These are phyloP conservation scores for Lacerta viridis DNA, from an alignment of 2,797 vertebrate species.

Conservation along the genomic window DNA sequence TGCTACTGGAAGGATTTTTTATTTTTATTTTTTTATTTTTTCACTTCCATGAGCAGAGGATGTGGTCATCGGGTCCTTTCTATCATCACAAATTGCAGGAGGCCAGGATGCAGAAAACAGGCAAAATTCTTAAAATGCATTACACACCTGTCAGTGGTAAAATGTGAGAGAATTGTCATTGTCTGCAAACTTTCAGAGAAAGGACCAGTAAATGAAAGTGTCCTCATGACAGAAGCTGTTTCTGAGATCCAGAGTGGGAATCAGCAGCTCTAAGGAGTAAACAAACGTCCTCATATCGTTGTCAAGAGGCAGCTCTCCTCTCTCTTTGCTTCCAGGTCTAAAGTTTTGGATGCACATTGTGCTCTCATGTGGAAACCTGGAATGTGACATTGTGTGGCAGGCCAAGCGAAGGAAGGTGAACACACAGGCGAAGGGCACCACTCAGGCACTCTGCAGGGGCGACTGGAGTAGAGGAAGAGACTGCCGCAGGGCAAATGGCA, in stretches of 20 bases:
- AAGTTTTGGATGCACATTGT: slow-evolving; percentile 75
- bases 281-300: slow-evolving; percentile 60
- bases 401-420: slow-evolving; percentile 56
- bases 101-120: neutral
- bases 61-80: no score
- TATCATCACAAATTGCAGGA: neutral
- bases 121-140: neutral
- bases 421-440: slow-evolving; percentile 36
- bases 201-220: slow-evolving; percentile 42
- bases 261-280: slow-evolving; percentile 58
- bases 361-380: slow-evolving; percentile 69
- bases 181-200: slow-evolving; percentile 54
- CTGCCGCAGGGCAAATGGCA: neutral
- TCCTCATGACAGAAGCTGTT: slow-evolving; percentile 38
- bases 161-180: neutral
- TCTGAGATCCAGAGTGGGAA: slow-evolving; percentile 62
- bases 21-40: no score
- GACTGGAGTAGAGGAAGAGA: neutral
- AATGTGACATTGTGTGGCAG: slow-evolving; percentile 65
- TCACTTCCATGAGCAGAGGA: no score
- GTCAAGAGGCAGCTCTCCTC: slow-evolving; percentile 61
- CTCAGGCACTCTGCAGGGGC: neutral
- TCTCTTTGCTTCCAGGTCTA: slow-evolving; percentile 66
- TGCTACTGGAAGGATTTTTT: no score
- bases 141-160: neutral